Evolutionary conservation across 2,888 invertebrate species (phyloP).

Genomic region (Morinoia aosen): DNA sequence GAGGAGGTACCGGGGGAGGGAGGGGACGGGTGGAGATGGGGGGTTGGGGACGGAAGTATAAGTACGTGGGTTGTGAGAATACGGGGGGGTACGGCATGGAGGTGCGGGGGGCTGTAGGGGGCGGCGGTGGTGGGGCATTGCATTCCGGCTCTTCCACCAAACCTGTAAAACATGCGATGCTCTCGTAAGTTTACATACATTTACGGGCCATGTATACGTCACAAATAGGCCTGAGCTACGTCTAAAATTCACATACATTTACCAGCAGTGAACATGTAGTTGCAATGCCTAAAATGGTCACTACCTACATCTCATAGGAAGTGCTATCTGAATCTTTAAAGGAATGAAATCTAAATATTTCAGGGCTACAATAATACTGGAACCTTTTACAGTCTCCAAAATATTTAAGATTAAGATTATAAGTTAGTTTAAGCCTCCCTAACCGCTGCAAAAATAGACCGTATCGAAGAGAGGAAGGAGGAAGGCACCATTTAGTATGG

Average conservation of each 20-base stretch:
- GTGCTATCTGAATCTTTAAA: no score
- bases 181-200: not conserved
- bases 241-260: not conserved
- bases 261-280: not conserved
- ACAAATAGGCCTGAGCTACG: no score
- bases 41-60: conserved; percentile 54
- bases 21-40: conserved; percentile 60
- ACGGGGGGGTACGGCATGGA: conserved; percentile 61
- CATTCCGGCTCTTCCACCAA: not conserved
- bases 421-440: no score
- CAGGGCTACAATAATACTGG: no score
- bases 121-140: not conserved
- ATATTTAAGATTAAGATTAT: no score
- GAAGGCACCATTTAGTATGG: no score
- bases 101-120: not conserved
- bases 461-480: no score
- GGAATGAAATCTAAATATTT: no score
- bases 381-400: no score
- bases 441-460: no score
- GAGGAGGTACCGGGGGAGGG: conserved; percentile 60
- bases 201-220: not conserved
- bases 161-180: not conserved
- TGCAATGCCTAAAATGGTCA: no score
- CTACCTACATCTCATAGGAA: no score
- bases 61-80: conserved; percentile 60